Base-by-base conservation (phyloP, 2,888 invertebrate genomes). In the Molorchus minor region DNA sequence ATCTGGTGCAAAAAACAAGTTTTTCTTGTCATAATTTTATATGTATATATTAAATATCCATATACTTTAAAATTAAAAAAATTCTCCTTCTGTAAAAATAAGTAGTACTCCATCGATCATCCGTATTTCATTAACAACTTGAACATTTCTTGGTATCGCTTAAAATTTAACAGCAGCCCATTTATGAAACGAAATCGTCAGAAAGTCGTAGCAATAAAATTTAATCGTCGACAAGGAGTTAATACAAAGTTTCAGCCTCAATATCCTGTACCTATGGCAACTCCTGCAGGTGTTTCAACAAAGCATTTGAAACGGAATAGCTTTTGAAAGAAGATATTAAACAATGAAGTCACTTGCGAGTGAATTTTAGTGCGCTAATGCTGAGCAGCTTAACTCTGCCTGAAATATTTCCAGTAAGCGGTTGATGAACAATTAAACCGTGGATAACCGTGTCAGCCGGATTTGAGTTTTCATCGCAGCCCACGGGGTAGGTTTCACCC, bases 261-360 rank as follows among this genome's bases (percentile, higher is more conserved):
- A 49, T 49, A 49, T 38, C 25, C 16, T 8, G 13, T 38, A 36
- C 49, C 35, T 35, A 47, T 38, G 16, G 25, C 40, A 25, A 44
- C 29, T 54, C 35, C 17, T 38, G 49, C 64, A 56, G 56, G 58
- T 62, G 55, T 54, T 41, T 56, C 25, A 33, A 25, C 57, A 52
- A 61, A 65, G 68, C 69, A 69, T 72, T 75, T 71, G 71, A 70
- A 68, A 70, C 67, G 72, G 69, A 75, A 72, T 75, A 70, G 73
- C 74, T 74, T 74, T 73, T 72, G 65, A 71, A 74, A 72, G 72
- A 52, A 52, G 74, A 74, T 71, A 74, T 74, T 75, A 75, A 60
- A 77, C 75, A 77, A 77, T 74, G 75, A 74, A 77, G 72, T 76
- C 76, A 75, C 76, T 77, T 75, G 72, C 71, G 72, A 66, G 72